Evolutionary conservation across 2,797 vertebrate species (phyloP).

Genomic region (Mormyrops attenuatus): DNA sequence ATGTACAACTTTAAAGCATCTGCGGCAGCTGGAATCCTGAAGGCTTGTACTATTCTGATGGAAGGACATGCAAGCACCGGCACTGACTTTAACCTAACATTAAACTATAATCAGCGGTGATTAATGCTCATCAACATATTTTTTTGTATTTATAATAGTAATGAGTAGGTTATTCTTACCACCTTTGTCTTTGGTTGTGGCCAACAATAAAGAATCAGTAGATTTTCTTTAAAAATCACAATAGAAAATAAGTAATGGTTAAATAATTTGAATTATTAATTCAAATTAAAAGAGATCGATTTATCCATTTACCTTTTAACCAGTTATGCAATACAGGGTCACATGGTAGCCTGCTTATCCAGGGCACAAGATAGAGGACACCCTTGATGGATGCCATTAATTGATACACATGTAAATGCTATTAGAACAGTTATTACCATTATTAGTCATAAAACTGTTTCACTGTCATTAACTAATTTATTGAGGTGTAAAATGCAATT

Average conservation of each 20-base stretch:
- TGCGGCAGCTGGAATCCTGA: constrained; percentile 20
- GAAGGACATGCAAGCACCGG: constrained; percentile 4
- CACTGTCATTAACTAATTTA: no score
- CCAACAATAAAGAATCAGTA: background rate
- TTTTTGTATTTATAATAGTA: constrained; percentile 1
- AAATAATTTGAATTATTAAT: background rate
- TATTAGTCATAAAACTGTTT: no score
- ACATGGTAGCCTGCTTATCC: background rate
- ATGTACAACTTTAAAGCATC: constrained; percentile 29
- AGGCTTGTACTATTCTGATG: constrained; percentile 20
- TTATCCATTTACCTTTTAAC: background rate
- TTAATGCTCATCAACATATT: background rate
- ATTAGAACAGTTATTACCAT: background rate
- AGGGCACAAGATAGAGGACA: background rate
- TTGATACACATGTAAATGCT: background rate
- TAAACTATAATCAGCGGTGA: constrained; percentile 38
- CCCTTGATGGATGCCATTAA: background rate
- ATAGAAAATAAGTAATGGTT: background rate
- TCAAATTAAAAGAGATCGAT: background rate
- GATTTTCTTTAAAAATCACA: background rate
- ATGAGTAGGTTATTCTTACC: background rate
- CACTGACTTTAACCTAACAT: constrained; percentile 35
- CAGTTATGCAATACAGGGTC: background rate
- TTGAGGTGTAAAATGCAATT: no score
- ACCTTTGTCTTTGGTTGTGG: background rate